Evolutionary conservation across 2,888 invertebrate species (phyloP).

Genomic region (Synergus japonicus): DNA sequence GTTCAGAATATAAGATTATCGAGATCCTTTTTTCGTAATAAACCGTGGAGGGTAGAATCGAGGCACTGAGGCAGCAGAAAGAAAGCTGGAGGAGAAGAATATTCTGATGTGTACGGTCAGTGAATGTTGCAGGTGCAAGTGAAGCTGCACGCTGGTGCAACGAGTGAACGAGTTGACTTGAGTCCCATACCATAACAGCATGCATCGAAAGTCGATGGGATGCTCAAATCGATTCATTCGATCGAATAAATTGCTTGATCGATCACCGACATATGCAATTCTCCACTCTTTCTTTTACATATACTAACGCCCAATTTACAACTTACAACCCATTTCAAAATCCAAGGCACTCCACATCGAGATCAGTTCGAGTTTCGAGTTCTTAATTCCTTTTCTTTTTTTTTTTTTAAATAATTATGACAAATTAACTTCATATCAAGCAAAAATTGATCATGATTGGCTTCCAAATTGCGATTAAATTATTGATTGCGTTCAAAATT

Average conservation of each 20-base stretch:
- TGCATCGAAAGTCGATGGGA: conserved; percentile 6
- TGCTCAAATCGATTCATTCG: conserved; percentile 37
- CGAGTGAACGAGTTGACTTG: conserved; percentile 6
- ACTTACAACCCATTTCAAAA: conserved; percentile 21
- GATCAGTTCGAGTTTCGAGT: conserved; percentile 8
- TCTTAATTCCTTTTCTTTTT: not conserved
- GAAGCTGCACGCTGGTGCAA: conserved; percentile 40
- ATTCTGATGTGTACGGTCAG: conserved; percentile 32
- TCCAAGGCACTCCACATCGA: not conserved
- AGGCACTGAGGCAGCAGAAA: conserved; percentile 2
- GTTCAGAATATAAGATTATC: conserved; percentile 31
- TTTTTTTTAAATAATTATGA: conserved; percentile 17
- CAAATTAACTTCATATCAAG: conserved; percentile 17
- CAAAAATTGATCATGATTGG: not conserved
- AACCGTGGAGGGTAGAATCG: conserved; percentile 23
- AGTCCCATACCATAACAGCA: not conserved
- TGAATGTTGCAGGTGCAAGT: conserved; percentile 34
- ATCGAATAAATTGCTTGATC: conserved; percentile 37
- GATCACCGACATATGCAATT: conserved; percentile 37
- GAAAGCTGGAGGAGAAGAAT: conserved; percentile 32
- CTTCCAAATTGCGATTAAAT: not conserved
- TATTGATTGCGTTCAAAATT: not conserved
- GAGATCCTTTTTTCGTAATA: conserved; percentile 11
- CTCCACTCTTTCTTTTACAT: not conserved
- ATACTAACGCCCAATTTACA: not conserved